Conservation (phyloP, 2,888 invertebrate genomes). For the Pachliopta kotzebuea region DNA sequence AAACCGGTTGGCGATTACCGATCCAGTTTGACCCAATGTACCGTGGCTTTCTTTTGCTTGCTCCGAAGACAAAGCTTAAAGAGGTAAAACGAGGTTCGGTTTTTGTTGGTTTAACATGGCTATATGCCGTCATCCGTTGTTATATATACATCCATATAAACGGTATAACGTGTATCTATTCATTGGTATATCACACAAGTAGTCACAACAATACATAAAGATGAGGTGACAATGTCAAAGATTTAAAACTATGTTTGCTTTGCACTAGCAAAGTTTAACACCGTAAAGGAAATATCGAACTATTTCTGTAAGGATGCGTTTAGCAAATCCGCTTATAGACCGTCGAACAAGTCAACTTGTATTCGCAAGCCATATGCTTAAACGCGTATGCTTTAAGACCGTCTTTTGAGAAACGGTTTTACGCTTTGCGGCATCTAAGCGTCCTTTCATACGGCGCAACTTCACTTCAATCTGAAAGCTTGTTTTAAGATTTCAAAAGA, state of each 20-base stretch:
- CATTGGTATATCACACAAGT: too few relatives aligned
- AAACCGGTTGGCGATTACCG: conserved; percentile 63
- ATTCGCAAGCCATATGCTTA: conserved; percentile 37
- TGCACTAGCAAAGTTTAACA: conserved; percentile 24
- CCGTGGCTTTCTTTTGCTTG: conserved; percentile 66
- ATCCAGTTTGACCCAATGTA: conserved; percentile 64
- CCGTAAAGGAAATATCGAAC: conserved; percentile 56
- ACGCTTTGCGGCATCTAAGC: conserved; percentile 33
- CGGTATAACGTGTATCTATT: background rate
- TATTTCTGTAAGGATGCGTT: conserved; percentile 63
- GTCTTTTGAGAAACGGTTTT: conserved; percentile 46
- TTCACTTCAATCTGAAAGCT: conserved; percentile 41
- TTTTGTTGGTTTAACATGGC: background rate
- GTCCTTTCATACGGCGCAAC: conserved; percentile 33
- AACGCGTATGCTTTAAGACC: conserved; percentile 35
- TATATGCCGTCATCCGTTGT: background rate
- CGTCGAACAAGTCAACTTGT: conserved; percentile 40
- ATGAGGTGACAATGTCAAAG: too few relatives aligned
- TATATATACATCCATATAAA: background rate
- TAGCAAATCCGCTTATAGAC: conserved; percentile 52
- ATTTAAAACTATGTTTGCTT: conserved; percentile 21
- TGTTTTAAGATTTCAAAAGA: conserved; percentile 37
- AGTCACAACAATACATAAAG: too few relatives aligned
- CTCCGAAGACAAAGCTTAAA: conserved; percentile 32
- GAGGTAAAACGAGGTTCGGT: conserved; percentile 21